Evolutionary conservation across 2,888 invertebrate genomes (phyloP).

Genomic region (Phengaris alcon): DNA sequence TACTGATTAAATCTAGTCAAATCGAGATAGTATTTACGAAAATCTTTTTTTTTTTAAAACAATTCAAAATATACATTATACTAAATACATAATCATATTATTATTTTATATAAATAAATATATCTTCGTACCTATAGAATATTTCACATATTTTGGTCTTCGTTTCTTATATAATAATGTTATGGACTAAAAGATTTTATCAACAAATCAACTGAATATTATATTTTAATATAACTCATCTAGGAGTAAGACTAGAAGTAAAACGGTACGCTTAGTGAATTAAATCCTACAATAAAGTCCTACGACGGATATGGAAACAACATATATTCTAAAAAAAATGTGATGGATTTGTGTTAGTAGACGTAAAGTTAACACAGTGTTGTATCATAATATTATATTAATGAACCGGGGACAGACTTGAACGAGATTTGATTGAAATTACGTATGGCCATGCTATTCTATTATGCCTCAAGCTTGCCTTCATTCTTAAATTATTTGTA

Average conservation of each 20-base stretch:
- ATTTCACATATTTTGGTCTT: conserved; percentile 29
- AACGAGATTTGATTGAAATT: conserved; percentile 30
- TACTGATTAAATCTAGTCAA: conserved; percentile 74
- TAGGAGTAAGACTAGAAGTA: conserved; percentile 38
- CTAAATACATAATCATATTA: conserved; percentile 19
- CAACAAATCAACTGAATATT: conserved; percentile 59
- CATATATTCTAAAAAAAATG: conserved; percentile 78
- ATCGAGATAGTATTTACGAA: conserved; percentile 59
- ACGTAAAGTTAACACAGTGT: conserved; percentile 50
- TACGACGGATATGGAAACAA: conserved; percentile 68
- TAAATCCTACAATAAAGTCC: conserved; percentile 48
- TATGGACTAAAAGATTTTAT: conserved; percentile 73
- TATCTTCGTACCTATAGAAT: background rate
- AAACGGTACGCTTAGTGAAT: conserved; percentile 40
- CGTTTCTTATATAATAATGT: conserved; percentile 49
- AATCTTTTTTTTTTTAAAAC: conserved; percentile 47
- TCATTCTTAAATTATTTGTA: conserved; percentile 17
- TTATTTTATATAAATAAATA: conserved; percentile 33
- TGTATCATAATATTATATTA: conserved; percentile 39
- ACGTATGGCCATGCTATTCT: conserved; percentile 1
- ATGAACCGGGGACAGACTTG: conserved; percentile 35
- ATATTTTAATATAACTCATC: conserved; percentile 58
- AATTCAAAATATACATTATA: conserved; percentile 31
- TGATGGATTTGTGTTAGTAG: conserved; percentile 76
- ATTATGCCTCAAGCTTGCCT: conserved; percentile 25